Percentiles rank a stretch among this genome's conserved stretches.
phyloP scores from a whole-genome alignment of 2,888 invertebrate genomes.

The Nematopogon swammerdamellus region DNA sequence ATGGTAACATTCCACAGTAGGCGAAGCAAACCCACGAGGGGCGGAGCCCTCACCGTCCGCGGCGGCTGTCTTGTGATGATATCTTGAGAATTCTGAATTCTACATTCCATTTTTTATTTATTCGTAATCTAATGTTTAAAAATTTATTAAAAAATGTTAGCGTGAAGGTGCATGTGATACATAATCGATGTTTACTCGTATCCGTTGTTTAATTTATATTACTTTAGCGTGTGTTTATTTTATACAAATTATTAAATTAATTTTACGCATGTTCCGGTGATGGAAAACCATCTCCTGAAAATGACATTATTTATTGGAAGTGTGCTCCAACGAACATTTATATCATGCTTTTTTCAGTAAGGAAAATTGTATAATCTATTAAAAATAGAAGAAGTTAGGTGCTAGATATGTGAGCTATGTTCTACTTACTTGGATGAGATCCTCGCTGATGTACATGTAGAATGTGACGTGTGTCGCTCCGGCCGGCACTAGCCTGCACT shows the following conservation, averaged over 20 bases:
- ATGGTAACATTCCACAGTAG: conserved; percentile 49
- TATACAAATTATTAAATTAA: neutral
- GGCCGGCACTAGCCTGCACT: neutral
- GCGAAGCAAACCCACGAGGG: conserved; percentile 35
- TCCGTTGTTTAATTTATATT: neutral
- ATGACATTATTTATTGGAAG: neutral
- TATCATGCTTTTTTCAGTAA: neutral
- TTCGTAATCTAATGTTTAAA: conserved; percentile 20
- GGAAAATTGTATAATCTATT: neutral
- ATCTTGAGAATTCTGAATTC: conserved; percentile 51
- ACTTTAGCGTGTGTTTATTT: neutral
- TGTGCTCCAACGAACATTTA: neutral
- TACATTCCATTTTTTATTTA: conserved; percentile 46
- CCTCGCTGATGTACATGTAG: too few relatives aligned
- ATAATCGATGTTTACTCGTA: conserved; percentile 47
- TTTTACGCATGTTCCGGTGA: too few relatives aligned
- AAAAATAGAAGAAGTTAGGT: neutral
- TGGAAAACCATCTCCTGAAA: too few relatives aligned
- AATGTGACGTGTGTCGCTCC: too few relatives aligned
- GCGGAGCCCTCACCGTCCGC: conserved; percentile 47
- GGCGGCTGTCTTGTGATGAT: conserved; percentile 50
- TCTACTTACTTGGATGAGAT: neutral
- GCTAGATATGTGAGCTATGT: neutral
- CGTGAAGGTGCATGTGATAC: conserved; percentile 41
- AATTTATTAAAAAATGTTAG: neutral